Evolutionary conservation across 2,888 invertebrate species (phyloP).

Genomic region (Myathropa florea): DNA sequence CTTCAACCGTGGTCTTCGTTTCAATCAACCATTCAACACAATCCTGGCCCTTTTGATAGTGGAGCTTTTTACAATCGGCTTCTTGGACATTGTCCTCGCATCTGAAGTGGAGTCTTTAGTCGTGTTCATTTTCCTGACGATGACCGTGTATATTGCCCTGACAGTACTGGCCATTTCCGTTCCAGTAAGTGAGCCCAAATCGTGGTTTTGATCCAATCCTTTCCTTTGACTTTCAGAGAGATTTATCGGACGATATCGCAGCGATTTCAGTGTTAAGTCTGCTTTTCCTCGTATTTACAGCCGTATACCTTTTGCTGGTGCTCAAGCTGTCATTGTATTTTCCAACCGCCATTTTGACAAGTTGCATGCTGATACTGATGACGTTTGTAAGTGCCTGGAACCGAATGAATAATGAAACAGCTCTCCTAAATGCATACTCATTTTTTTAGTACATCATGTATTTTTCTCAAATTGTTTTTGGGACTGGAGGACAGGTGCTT

Average conservation of each 20-base stretch:
- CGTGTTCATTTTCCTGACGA: not conserved
- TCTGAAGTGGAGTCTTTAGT: not conserved
- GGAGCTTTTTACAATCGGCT: not conserved
- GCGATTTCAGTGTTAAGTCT: not conserved
- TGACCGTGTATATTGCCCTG: not conserved
- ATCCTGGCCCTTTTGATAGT: not conserved
- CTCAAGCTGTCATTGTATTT: not conserved
- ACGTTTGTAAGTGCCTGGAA: not conserved
- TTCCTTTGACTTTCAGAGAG: not conserved
- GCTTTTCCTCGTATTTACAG: not conserved
- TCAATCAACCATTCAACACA: not conserved
- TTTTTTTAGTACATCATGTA: slow-evolving; percentile 31
- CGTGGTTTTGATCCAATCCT: not conserved
- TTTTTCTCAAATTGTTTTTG: slow-evolving; percentile 32
- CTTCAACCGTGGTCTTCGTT: not conserved
- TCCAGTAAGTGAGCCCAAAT: not conserved
- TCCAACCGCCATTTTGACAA: not conserved
- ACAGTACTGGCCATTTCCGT: not conserved
- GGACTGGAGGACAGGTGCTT: not conserved
- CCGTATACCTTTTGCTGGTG: not conserved
- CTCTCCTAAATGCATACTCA: not conserved
- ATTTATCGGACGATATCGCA: not conserved
- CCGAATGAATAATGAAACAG: not conserved
- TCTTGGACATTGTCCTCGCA: not conserved
- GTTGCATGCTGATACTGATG: not conserved